Conservation (phyloP, 2,888 invertebrate species). For the Patella caerulea region DNA sequence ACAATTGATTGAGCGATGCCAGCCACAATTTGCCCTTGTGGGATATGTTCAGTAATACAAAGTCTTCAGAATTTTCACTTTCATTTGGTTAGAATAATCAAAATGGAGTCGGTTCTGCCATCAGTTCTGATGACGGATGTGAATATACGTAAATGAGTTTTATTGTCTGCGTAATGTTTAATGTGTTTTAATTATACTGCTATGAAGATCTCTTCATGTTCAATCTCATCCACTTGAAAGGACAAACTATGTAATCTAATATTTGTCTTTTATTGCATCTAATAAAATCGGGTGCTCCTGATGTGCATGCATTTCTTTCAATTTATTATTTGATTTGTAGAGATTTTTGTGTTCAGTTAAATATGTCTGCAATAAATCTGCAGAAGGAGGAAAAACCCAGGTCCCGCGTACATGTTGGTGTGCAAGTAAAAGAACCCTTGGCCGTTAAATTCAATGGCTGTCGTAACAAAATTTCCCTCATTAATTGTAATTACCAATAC, state of each 20-base stretch:
- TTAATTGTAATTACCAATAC: too few relatives aligned
- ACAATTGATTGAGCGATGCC: constrained; percentile 32
- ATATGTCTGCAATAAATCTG: too few relatives aligned
- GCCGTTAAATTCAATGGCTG: too few relatives aligned
- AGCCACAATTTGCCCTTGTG: constrained; percentile 13
- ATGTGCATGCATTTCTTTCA: too few relatives aligned
- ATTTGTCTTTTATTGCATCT: constrained; percentile 1
- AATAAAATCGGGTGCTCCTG: neutral
- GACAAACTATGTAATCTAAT: constrained; percentile 11
- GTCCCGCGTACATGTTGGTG: too few relatives aligned
- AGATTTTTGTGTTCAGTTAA: too few relatives aligned
- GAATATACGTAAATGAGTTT: neutral
- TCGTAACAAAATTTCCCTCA: too few relatives aligned
- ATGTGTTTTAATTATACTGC: neutral
- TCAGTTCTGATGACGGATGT: neutral
- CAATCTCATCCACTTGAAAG: neutral
- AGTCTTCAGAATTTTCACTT: neutral
- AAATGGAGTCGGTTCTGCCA: neutral
- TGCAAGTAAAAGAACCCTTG: too few relatives aligned
- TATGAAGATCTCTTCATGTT: neutral
- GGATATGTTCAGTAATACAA: neutral
- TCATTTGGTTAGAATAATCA: constrained; percentile 2
- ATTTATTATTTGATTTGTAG: too few relatives aligned
- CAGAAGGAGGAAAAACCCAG: too few relatives aligned
- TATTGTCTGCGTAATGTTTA: neutral